Conservation (phyloP, 2,797 vertebrate species). For the Spizella passerina region DNA sequence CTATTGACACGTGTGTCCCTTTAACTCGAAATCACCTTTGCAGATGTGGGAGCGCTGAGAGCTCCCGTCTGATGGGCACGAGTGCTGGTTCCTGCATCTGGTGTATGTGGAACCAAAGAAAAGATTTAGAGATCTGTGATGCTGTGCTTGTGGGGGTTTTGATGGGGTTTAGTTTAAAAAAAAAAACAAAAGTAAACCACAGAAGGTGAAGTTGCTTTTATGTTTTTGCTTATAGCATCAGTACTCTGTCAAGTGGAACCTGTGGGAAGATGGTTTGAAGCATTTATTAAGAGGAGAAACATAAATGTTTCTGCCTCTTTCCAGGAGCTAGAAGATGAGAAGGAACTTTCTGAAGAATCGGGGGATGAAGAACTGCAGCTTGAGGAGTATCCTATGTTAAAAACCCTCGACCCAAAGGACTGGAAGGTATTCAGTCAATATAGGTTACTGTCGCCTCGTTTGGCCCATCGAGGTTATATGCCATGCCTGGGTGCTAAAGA, state of each 20-base stretch:
- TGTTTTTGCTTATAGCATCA: slow-evolving; percentile 82
- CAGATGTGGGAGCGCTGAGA: rapidly evolving
- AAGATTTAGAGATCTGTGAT: not conserved
- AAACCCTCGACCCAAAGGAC: slow-evolving; percentile 98
- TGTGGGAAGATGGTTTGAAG: slow-evolving; percentile 98
- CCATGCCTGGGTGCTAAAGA: not conserved
- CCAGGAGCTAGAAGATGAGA: slow-evolving; percentile 96
- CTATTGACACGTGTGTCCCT: rapidly evolving
- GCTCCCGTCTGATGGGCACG: rapidly evolving
- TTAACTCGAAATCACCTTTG: not conserved
- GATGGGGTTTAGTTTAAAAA: not conserved
- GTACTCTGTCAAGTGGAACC: slow-evolving; percentile 93
- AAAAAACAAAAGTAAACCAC: not conserved
- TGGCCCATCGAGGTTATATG: not conserved
- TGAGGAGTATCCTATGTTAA: slow-evolving; percentile 92
- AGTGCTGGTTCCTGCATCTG: rapidly evolving
- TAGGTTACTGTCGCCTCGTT: not conserved
- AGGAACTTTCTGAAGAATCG: slow-evolving; percentile 91
- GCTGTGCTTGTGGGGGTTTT: not conserved
- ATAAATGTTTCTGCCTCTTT: slow-evolving; percentile 93
- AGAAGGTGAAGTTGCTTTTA: slow-evolving; percentile 41
- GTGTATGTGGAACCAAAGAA: rapidly evolving
- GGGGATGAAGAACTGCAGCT: slow-evolving; percentile 95
- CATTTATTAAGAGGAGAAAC: slow-evolving; percentile 91
- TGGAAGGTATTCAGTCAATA: slow-evolving; percentile 87